Evolutionary conservation across 2,113 vertebrate genomes (phyloP), one percentile per base, ranked within the genome.

Genomic region (Procavia capensis): DNA sequence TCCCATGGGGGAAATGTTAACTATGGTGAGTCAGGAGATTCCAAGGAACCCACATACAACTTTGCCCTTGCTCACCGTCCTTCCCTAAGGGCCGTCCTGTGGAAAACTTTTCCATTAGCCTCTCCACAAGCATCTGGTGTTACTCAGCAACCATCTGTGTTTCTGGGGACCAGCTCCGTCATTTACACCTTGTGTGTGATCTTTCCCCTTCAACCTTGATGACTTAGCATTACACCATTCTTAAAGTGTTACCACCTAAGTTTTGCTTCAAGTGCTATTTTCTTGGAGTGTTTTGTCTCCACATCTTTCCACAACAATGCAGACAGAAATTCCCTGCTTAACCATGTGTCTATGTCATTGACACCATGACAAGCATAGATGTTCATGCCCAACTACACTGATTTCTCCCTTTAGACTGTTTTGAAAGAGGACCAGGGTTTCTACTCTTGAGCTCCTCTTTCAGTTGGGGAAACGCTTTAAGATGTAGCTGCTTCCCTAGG

Each of bases 401-500:
- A 95, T 89, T 83, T 45, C 34, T 84, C 93, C 83, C 82, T 89
- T 79, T 70, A 78, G 41, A 59, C 64, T 85, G 63, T 80, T 72
- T 93, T 96, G 87, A 68, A 92, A 96, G 27, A 43, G 45, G 54
- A 36, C 54, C 83, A 93, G 82, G 76, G 93, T 95, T 74, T 93
- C 79, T 88, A 6, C 24, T 85, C 54, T 66, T 36, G 54, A 54
- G 87, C 27, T 24, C 68, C 39, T 74, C n/a, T 91, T 86, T 89
- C 39, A 95, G 50, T 66, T 76, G 43, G 50, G 54, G 36, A 63
- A 50, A 76, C n/a, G 88, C 29, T 79, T 78, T 24, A 50, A 88
- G 54, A 66, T 29, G 41, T 93, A 93, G 91, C 95, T 96, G 95
- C 68, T 95, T 54, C 41, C 68, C 8, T 29, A 54, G 45, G 61